Evolutionary conservation across 1,140 invertebrate species (phyloP).

Genomic region (Dufourea novaeangliae): DNA sequence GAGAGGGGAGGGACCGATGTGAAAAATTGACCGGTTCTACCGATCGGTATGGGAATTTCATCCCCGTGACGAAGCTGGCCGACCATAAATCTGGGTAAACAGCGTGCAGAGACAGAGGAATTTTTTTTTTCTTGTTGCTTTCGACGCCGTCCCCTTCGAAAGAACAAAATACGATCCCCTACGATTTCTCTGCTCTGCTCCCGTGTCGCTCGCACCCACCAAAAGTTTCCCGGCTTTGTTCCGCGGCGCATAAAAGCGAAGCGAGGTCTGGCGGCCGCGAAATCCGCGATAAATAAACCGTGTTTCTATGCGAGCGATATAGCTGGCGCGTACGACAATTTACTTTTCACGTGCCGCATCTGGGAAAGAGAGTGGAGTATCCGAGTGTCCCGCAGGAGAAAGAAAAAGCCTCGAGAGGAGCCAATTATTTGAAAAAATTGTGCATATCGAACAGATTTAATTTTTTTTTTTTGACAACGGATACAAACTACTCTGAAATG

Average conservation of each 20-base stretch:
- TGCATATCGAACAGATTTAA: too few species aligned
- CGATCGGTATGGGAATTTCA: conserved; percentile 42
- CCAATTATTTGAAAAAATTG: too few species aligned
- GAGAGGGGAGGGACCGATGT: conserved; percentile 1
- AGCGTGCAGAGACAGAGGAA: conserved; percentile 28
- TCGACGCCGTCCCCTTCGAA: conserved; percentile 9
- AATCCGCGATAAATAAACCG: conserved; percentile 51
- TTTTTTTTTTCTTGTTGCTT: not conserved
- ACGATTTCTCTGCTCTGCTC: not conserved
- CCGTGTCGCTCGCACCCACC: not conserved
- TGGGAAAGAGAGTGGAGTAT: too few species aligned
- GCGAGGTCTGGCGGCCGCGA: conserved; percentile 4
- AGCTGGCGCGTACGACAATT: conserved; percentile 20
- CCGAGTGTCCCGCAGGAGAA: too few species aligned
- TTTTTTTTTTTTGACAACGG: too few species aligned
- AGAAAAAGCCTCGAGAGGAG: too few species aligned
- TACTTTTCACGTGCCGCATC: conserved; percentile 22
- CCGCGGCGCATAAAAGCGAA: conserved; percentile 32
- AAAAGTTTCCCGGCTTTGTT: conserved; percentile 17
- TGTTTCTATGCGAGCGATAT: conserved; percentile 25
- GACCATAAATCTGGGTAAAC: conserved; percentile 48
- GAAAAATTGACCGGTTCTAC: conserved; percentile 35
- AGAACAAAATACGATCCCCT: conserved; percentile 34
- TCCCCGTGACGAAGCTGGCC: conserved; percentile 20
- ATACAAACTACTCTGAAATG: too few species aligned